Evolutionary conservation across 2,113 vertebrate genomes (phyloP).

Genomic region (Capricornis sumatraensis): DNA sequence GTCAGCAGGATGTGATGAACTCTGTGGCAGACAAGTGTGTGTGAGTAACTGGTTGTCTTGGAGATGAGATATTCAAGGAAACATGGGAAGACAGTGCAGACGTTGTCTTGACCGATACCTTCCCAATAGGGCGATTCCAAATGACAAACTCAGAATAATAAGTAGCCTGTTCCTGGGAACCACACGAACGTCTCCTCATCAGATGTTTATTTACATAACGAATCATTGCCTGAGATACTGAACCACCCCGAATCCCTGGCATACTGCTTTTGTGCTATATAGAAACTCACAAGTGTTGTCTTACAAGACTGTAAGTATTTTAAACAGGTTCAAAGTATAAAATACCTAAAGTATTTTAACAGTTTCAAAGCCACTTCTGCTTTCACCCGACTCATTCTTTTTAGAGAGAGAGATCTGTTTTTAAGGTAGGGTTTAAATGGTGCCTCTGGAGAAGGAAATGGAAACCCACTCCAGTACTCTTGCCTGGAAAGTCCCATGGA

Average conservation of each 20-base stretch:
- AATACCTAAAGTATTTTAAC: background rate
- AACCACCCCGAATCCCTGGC: background rate
- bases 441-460: background rate
- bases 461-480: background rate
- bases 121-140: background rate
- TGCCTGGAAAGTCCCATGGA: background rate
- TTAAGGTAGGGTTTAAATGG: background rate
- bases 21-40: background rate
- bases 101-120: background rate
- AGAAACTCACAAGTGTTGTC: background rate
- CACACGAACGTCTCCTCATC: background rate
- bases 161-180: background rate
- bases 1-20: background rate
- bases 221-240: background rate
- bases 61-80: background rate
- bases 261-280: background rate
- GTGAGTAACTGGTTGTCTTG: background rate
- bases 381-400: background rate
- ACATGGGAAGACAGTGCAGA: background rate
- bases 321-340: background rate
- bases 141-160: background rate
- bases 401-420: background rate
- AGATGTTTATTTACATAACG: background rate
- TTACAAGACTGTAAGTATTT: background rate
- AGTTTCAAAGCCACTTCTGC: background rate